Percentiles rank a stretch among this genome's conserved stretches.
These are phyloP conservation scores for Catharus ustulatus DNA, from an alignment of 2,797 vertebrate species.

Conservation along the genomic window DNA sequence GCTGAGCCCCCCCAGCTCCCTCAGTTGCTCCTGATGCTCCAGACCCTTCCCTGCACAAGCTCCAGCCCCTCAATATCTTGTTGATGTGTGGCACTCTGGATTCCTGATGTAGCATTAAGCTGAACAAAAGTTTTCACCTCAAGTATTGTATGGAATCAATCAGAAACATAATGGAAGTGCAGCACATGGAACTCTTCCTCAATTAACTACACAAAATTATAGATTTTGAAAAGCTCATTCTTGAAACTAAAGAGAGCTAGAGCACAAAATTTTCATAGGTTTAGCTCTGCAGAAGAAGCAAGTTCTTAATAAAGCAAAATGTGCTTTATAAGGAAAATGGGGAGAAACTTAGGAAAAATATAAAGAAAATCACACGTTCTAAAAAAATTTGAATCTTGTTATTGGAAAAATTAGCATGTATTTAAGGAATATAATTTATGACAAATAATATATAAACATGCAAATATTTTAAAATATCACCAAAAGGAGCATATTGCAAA, in stretches of 20 bases:
- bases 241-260: background rate
- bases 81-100: background rate
- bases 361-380: background rate
- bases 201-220: background rate
- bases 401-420: background rate
- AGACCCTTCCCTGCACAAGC: background rate
- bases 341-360: background rate
- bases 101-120: background rate
- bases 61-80: background rate
- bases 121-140: background rate
- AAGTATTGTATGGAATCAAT: background rate
- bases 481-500: background rate
- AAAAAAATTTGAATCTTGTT: background rate
- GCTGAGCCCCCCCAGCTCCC: background rate
- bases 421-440: background rate
- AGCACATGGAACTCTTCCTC: background rate
- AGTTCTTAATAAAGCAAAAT: background rate
- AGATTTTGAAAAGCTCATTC: background rate
- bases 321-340: background rate
- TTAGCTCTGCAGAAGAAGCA: background rate
- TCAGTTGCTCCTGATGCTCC: background rate
- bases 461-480: background rate
- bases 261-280: background rate
- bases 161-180: background rate
- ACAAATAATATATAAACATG: background rate